These are phyloP conservation scores for Hemiscyllium ocellatum DNA, from an alignment of 2,113 vertebrate genomes.

Conservation along the genomic window DNA sequence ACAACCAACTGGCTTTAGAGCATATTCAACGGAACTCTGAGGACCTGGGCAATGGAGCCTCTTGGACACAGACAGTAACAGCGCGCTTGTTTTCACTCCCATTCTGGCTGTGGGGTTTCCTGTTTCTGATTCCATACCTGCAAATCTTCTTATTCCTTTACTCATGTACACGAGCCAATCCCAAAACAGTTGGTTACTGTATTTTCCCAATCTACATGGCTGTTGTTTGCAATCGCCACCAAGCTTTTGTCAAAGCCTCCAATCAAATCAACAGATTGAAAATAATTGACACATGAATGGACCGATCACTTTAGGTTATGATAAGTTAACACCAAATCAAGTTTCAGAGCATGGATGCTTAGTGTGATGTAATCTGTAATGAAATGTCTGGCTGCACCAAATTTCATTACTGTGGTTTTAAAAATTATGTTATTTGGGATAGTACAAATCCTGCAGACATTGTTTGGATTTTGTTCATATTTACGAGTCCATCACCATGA, in stretches of 20 bases:
- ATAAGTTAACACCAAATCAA: not conserved
- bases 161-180: conserved; percentile 91
- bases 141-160: conserved; percentile 96
- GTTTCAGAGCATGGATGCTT: not conserved
- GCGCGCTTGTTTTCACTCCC: conserved; percentile 74
- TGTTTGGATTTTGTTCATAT: conserved; percentile 48
- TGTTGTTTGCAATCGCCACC: conserved; percentile 82
- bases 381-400: conserved; percentile 29
- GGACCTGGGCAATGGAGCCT: conserved; percentile 55
- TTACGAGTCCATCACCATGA: conserved; percentile 6
- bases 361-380: conserved; percentile 20
- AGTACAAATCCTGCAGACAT: conserved; percentile 44
- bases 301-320: not conserved
- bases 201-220: conserved; percentile 88
- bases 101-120: conserved; percentile 79
- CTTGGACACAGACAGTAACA: conserved; percentile 63
- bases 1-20: conserved; percentile 78
- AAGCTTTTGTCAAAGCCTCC: conserved; percentile 72
- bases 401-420: conserved; percentile 49
- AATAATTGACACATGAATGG: conserved; percentile 75
- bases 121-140: conserved; percentile 87
- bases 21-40: conserved; percentile 68
- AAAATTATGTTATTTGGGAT: conserved; percentile 38
- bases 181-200: conserved; percentile 86
- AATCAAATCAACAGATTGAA: conserved; percentile 80